Percentiles rank a stretch among this genome's conserved stretches.
Conservation (phyloP, 2,888 invertebrate species). For the Cheilosia grossa region DNA sequence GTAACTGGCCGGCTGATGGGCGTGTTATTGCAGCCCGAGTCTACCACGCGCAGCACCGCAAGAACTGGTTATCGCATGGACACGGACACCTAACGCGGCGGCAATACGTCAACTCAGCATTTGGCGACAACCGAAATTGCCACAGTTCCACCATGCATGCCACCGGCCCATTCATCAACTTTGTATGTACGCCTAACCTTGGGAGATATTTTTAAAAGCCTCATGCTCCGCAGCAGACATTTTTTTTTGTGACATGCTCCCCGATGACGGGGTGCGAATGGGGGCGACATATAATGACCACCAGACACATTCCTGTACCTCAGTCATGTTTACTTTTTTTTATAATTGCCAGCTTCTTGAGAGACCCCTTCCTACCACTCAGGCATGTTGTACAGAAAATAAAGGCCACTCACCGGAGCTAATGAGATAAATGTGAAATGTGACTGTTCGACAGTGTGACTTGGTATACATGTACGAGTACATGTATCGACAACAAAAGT, state of each 20-base stretch:
- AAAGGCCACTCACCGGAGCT: constrained; percentile 7
- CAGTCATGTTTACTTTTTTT: constrained; percentile 3
- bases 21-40: constrained; percentile 44
- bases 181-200: constrained; percentile 21
- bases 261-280: not conserved
- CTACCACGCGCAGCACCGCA: constrained; percentile 34
- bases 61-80: constrained; percentile 54
- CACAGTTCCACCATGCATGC: constrained; percentile 8
- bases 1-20: constrained; percentile 40
- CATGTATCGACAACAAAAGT: constrained; percentile 18
- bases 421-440: constrained; percentile 28
- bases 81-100: constrained; percentile 32
- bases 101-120: constrained; percentile 36
- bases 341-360: constrained; percentile 2
- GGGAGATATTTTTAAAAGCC: constrained; percentile 26
- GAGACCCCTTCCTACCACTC: not conserved
- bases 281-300: constrained; percentile 30
- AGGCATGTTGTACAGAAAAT: not conserved
- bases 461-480: not conserved
- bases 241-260: constrained; percentile 19
- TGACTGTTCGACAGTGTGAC: not conserved
- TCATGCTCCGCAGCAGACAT: constrained; percentile 10
- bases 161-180: constrained; percentile 56
- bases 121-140: constrained; percentile 23
- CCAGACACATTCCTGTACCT: constrained; percentile 32